A percentile compares a stretch with the other conserved stretches of the same genome.
These are phyloP conservation scores for Loripinus fragilis DNA, from an alignment of 2,888 invertebrate species.

Conservation along the genomic window DNA sequence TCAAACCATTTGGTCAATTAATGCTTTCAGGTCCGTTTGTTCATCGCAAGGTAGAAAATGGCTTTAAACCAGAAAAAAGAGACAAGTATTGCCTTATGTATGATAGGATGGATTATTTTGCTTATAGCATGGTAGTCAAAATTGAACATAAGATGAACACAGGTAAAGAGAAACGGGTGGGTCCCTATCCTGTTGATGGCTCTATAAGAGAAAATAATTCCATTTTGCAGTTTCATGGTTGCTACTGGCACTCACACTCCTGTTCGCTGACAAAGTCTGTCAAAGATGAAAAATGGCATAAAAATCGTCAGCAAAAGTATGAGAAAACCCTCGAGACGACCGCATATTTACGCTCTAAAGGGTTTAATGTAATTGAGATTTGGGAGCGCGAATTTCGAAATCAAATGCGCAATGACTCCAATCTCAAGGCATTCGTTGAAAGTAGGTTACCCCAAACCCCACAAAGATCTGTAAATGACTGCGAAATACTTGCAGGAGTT, in stretches of 20 bases:
- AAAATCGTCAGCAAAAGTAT: background rate
- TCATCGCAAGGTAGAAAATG: conserved; percentile 30
- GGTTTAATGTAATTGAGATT: conserved; percentile 20
- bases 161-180: conserved; percentile 31
- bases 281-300: conserved; percentile 30
- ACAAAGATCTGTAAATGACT: background rate
- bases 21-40: conserved; percentile 47
- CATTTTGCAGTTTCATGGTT: conserved; percentile 40
- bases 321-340: conserved; percentile 3
- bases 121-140: conserved; percentile 13
- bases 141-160: conserved; percentile 41
- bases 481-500: conserved; percentile 9
- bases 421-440: background rate
- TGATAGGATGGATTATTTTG: conserved; percentile 46
- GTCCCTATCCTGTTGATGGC: conserved; percentile 33
- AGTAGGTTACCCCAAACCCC: background rate
- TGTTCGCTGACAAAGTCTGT: conserved; percentile 33
- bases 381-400: conserved; percentile 33
- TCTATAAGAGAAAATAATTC: conserved; percentile 19
- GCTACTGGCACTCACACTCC: conserved; percentile 32
- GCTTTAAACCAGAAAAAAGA: conserved; percentile 40
- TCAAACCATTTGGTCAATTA: conserved; percentile 40
- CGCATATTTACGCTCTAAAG: background rate
- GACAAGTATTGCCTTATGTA: conserved; percentile 30
- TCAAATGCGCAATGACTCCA: background rate